Conservation (phyloP, 2,113 vertebrate species). For the Lepus europaeus region DNA sequence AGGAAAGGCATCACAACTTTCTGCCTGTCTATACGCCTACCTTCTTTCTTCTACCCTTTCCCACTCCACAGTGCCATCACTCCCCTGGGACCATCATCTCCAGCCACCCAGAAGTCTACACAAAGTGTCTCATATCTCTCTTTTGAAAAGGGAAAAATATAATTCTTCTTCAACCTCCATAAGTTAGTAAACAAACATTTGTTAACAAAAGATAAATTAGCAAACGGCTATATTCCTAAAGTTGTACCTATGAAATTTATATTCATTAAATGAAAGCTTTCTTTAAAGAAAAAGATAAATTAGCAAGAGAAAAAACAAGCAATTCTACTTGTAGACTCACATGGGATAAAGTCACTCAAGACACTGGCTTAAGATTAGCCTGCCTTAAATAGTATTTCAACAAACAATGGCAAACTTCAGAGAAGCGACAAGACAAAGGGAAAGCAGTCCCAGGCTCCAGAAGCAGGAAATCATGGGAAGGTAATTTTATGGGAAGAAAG, state of each 20-base stretch:
- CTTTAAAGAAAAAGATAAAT: not conserved
- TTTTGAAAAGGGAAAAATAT: not conserved
- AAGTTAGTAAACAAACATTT: not conserved
- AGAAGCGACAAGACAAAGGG: not conserved
- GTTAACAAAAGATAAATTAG: too few species aligned
- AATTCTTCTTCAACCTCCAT: not conserved
- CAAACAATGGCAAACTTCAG: not conserved
- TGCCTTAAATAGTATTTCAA: not conserved
- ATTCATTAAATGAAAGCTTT: too few species aligned
- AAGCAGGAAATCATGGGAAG: not conserved
- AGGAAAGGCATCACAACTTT: not conserved
- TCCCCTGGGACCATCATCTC: not conserved
- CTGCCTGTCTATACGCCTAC: too few species aligned
- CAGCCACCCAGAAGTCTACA: not conserved
- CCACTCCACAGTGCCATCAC: not conserved
- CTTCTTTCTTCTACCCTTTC: not conserved
- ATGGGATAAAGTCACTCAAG: not conserved
- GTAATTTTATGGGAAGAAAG: not conserved
- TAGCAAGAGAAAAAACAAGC: not conserved
- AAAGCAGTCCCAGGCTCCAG: not conserved
- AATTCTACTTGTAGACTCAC: not conserved
- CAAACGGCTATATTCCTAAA: too few species aligned
- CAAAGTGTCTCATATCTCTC: not conserved
- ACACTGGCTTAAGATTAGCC: not conserved
- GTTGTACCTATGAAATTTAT: too few species aligned